phyloP scores from a whole-genome alignment of 2,797 vertebrate species.

The Phalanger gymnotis region DNA sequence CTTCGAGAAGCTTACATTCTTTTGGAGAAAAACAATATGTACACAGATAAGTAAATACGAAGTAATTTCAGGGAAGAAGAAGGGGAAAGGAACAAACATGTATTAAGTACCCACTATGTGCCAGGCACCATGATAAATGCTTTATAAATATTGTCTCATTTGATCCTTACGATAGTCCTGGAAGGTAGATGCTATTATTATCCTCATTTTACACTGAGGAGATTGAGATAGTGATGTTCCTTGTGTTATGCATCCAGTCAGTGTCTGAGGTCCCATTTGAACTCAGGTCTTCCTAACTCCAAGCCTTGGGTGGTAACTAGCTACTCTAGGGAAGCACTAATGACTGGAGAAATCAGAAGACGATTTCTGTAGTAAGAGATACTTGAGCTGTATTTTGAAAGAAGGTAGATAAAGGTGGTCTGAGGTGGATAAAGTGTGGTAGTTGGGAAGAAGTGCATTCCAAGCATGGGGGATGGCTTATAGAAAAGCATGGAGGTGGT shows the following conservation, averaged over 20 bases:
- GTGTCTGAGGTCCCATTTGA: background rate
- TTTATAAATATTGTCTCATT: background rate
- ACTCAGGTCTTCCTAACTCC: background rate
- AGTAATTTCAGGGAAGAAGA: background rate
- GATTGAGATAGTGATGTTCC: background rate
- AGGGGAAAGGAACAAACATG: background rate
- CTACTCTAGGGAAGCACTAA: background rate
- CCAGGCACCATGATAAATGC: background rate
- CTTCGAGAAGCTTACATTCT: no score
- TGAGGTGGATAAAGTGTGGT: no score
- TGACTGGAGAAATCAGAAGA: background rate
- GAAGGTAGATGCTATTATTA: background rate
- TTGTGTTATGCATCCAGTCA: background rate
- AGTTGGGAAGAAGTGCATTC: no score
- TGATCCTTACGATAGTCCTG: background rate
- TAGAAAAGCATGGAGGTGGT: no score
- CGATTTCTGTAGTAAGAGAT: background rate
- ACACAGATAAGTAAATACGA: background rate
- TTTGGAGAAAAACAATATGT: no score
- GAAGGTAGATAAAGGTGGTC: no score
- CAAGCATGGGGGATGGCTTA: no score
- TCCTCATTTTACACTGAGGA: conserved; percentile 11
- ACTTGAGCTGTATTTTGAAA: no score
- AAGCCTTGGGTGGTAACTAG: background rate
- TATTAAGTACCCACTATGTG: background rate